Percentiles rank a stretch among this genome's conserved stretches.
phyloP scores from a whole-genome alignment of 2,113 vertebrate genomes.

The Eira barbara region DNA sequence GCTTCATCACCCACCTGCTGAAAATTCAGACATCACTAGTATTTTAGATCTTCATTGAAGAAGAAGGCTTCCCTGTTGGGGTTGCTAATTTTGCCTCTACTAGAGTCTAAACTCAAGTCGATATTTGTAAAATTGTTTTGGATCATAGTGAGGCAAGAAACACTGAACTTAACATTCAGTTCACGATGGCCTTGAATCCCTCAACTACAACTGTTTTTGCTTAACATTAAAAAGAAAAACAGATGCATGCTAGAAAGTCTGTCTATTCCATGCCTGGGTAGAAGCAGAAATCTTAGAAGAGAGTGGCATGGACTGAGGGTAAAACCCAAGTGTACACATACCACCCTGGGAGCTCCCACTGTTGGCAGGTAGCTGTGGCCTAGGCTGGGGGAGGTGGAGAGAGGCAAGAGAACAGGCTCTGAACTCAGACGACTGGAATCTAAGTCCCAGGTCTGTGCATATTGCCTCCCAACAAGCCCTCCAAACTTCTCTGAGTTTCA shows the following conservation, averaged over 20 bases:
- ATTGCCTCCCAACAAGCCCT: background rate
- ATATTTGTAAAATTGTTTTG: background rate
- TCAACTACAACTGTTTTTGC: background rate
- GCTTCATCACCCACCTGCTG: background rate
- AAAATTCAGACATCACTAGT: background rate
- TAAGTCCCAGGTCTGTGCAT: background rate
- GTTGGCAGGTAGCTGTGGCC: background rate
- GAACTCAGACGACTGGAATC: no score
- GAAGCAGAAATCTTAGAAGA: background rate
- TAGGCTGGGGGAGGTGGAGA: background rate
- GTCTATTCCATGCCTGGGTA: background rate
- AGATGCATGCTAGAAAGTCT: background rate
- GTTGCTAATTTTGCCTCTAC: background rate
- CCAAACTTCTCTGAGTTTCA: background rate
- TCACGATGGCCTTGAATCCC: background rate
- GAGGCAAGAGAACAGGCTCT: background rate
- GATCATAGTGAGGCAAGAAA: background rate
- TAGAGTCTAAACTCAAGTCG: background rate
- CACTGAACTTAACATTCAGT: background rate
- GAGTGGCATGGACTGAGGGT: rapidly evolving
- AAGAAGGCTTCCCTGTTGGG: background rate
- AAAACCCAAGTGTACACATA: background rate
- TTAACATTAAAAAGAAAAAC: background rate
- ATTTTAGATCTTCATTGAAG: background rate
- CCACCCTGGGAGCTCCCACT: background rate